Conservation (phyloP, 2,888 invertebrate species). For the Cataglyphis altisquamis region DNA sequence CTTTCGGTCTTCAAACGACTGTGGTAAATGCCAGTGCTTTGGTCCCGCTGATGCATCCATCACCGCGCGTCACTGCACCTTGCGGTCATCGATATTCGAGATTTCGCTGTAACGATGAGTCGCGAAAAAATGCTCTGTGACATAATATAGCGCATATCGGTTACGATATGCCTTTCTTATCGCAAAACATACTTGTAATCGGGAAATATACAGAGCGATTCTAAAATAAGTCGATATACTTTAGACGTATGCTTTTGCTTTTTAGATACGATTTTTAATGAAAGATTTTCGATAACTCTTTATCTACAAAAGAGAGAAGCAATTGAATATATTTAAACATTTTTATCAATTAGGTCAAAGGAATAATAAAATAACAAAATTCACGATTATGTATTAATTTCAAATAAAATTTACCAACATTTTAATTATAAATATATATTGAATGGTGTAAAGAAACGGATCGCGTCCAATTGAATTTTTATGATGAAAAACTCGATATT, state of each 20-base stretch:
- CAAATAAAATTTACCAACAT: neutral
- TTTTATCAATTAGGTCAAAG: neutral
- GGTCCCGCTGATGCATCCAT: conserved; percentile 66
- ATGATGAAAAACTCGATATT: neutral
- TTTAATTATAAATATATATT: conserved; percentile 1
- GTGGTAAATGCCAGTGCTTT: conserved; percentile 68
- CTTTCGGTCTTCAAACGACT: conserved; percentile 60
- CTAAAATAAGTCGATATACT: neutral
- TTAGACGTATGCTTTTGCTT: neutral
- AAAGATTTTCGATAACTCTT: neutral
- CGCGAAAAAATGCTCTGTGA: conserved; percentile 10
- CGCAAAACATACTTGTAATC: neutral
- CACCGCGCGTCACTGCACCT: conserved; percentile 63
- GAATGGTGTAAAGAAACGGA: neutral
- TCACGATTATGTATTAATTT: neutral
- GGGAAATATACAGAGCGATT: neutral
- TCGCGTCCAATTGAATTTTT: neutral
- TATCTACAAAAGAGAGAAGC: neutral
- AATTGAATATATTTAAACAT: neutral
- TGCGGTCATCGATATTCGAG: conserved; percentile 37
- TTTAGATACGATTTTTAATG: neutral
- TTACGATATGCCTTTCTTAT: conserved; percentile 21
- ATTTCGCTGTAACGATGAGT: conserved; percentile 22
- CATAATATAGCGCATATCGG: conserved; percentile 19
- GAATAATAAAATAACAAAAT: neutral